phyloP scores from a whole-genome alignment of 2,113 vertebrate genomes.

The Lampris incognitus region DNA sequence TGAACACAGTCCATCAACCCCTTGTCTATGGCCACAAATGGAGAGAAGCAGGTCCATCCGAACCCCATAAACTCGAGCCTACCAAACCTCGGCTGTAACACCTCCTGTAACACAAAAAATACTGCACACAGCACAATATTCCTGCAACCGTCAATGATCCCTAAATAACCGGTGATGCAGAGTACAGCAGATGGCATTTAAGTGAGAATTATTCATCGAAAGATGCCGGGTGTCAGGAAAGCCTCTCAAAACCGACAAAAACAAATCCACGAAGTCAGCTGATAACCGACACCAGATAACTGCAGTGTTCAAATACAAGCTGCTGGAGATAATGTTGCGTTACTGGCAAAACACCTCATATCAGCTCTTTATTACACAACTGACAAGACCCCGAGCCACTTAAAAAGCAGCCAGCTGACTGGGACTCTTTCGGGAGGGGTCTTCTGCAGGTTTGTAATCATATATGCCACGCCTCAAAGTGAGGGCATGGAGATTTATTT shows the following conservation, averaged over 20 bases:
- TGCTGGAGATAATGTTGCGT: slow-evolving; percentile 34
- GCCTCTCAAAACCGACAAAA: not conserved
- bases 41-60: not conserved
- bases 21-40: not conserved
- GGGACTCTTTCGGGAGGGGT: slow-evolving; percentile 8
- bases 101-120: not conserved
- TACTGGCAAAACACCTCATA: slow-evolving; percentile 22
- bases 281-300: slow-evolving; percentile 27
- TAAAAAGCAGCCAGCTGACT: slow-evolving; percentile 22
- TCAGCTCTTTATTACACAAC: slow-evolving; percentile 19
- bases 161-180: not conserved
- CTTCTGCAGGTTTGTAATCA: slow-evolving; percentile 48
- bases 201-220: not conserved
- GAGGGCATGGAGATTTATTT: not conserved
- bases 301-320: slow-evolving; percentile 31
- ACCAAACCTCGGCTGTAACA: not conserved
- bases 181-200: not conserved
- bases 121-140: not conserved
- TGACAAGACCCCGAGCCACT: slow-evolving; percentile 24
- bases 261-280: slow-evolving; percentile 16
- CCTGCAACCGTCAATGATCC: not conserved
- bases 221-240: slow-evolving; percentile 6
- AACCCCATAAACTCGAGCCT: slow-evolving; percentile 12
- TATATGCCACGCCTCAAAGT: not conserved
- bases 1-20: slow-evolving; percentile 19